phyloP scores from a whole-genome alignment of 2,888 invertebrate species.

The Drosophila kuntzei region DNA sequence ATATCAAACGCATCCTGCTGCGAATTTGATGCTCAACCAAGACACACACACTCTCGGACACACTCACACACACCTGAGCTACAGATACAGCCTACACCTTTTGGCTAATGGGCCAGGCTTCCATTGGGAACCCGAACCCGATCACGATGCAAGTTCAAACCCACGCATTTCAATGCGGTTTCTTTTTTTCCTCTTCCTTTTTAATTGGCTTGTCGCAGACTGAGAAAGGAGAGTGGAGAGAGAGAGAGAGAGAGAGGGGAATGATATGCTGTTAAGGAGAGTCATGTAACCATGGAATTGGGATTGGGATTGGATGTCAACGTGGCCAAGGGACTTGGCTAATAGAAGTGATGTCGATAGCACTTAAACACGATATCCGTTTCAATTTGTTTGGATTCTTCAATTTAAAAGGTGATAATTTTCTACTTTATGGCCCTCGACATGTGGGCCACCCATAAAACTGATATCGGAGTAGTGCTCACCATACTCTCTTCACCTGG shows the following conservation, averaged over 20 bases:
- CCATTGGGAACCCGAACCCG: slow-evolving; percentile 58
- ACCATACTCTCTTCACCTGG: slow-evolving; percentile 13
- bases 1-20: slow-evolving; percentile 74
- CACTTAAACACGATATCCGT: slow-evolving; percentile 86
- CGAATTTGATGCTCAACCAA: slow-evolving; percentile 74
- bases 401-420: slow-evolving; percentile 86
- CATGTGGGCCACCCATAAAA: slow-evolving; percentile 86
- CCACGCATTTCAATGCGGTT: slow-evolving; percentile 68
- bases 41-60: slow-evolving; percentile 28
- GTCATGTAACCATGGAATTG: slow-evolving; percentile 71
- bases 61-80: slow-evolving; percentile 8
- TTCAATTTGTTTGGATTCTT: slow-evolving; percentile 86
- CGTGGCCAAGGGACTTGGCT: slow-evolving; percentile 45
- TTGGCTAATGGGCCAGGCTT: slow-evolving; percentile 77
- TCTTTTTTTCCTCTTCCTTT: slow-evolving; percentile 50
- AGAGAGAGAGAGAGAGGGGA: slow-evolving; percentile 8
- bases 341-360: slow-evolving; percentile 86
- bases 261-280: slow-evolving; percentile 64
- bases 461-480: slow-evolving; percentile 83
- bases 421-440: slow-evolving; percentile 86
- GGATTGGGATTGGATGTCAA: slow-evolving; percentile 48
- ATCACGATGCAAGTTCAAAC: slow-evolving; percentile 60
- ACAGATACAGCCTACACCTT: slow-evolving; percentile 70
- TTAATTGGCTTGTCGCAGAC: slow-evolving; percentile 82
- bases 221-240: not conserved